Evolutionary conservation across 2,888 invertebrate species (phyloP), one percentile per base, ranked within the genome.

Genomic region (Acleris holmiana): DNA sequence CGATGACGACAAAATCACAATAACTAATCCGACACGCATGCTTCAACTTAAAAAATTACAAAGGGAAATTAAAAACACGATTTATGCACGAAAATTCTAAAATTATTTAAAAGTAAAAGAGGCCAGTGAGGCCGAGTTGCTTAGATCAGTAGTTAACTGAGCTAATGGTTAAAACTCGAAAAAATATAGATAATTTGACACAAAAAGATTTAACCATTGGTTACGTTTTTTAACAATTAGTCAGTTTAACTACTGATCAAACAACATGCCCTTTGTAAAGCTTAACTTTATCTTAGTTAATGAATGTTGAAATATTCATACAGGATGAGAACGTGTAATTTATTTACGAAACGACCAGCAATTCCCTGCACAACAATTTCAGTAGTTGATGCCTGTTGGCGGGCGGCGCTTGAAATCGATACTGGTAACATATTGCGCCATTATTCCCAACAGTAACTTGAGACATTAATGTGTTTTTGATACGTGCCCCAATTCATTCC

Each of bases 341-440:
- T 29, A 46, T 56, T 25, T 13, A 51, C 40, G 41, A 35, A 56
- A 56, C 23, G 23, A 49, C 15, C 55, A 49, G 19, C 44, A 56
- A 49, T 29, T 44, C 49, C 49, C 50, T 21, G 17, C 18, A 29
- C 55, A 56, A 62, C 49, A 29, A 29, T 29, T 49, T 55, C 44
- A 5, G 56, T 23, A 49, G 41, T 50, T 46, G 48, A 61, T 49
- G 61, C 25, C 41, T 23, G 47, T 47, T 18, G 48, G 18, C n/a
- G 44, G 47, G 40, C 19, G 48, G 18, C n/a, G 44, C 48, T 55
- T 23, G 40, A 41, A n/a, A n/a, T 44, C 18, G 49, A 56, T 44
- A 46, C 41, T 41, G 25, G 19, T 23, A 49, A 19, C 47, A 49
- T 29, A 61, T 61, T 55, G 8, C 35, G n/a, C 23, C n/a, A 25